Evolutionary conservation across 2,888 invertebrate genomes (phyloP).

Genomic region (Temnothorax unifasciatus): DNA sequence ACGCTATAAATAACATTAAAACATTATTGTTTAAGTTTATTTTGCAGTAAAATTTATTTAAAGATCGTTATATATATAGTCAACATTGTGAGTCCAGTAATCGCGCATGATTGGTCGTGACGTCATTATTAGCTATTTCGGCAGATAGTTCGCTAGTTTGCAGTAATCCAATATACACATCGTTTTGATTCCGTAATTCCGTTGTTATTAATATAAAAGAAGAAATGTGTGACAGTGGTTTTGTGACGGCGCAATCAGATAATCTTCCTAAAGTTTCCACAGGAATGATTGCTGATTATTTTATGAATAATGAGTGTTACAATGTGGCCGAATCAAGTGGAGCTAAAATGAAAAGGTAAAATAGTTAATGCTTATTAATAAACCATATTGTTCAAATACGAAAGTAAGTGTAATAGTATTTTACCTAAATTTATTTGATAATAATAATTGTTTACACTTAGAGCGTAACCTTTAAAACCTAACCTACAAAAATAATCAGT

Average conservation of each 20-base stretch:
- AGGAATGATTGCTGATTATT: neutral
- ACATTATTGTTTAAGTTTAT: neutral
- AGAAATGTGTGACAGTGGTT: neutral
- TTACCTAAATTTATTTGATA: no score
- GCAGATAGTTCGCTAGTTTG: neutral
- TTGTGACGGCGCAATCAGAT: neutral
- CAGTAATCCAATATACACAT: neutral
- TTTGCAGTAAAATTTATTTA: neutral
- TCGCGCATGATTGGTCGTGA: no score
- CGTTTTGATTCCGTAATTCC: neutral
- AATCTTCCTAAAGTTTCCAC: neutral
- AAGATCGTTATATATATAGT: slow-evolving; percentile 4
- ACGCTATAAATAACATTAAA: neutral
- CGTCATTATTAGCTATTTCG: no score
- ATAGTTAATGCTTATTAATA: neutral
- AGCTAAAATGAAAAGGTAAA: neutral
- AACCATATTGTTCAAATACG: neutral
- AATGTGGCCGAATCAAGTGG: neutral
- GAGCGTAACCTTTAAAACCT: neutral
- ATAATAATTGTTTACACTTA: no score
- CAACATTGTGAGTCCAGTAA: neutral
- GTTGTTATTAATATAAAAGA: neutral
- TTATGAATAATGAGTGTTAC: neutral
- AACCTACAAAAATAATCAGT: neutral
- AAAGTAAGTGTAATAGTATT: neutral